These are phyloP conservation scores for Martes martes DNA, from an alignment of 2,113 vertebrate genomes.

Conservation along the genomic window DNA sequence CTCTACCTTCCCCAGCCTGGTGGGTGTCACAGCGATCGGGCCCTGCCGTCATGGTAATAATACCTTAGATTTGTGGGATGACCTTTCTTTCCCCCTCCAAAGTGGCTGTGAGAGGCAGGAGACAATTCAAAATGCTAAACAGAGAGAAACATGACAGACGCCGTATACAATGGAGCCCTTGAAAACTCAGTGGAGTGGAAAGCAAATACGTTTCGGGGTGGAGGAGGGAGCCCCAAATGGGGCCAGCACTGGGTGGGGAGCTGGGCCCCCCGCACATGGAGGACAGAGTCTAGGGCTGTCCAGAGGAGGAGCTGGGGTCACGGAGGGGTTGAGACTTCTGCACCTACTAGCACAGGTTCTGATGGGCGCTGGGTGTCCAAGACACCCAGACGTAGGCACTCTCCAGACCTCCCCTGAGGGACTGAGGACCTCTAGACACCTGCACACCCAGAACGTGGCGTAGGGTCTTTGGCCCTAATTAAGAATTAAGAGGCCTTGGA, in stretches of 20 bases:
- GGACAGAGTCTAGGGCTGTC: background rate
- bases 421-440: background rate
- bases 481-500: background rate
- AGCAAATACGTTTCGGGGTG: background rate
- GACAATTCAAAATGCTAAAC: background rate
- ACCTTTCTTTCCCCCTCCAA: background rate
- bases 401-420: background rate
- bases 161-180: background rate
- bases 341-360: background rate
- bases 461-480: background rate
- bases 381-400: too few species aligned
- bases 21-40: background rate
- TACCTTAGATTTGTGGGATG: background rate
- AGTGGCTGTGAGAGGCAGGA: background rate
- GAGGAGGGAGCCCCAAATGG: fast-evolving
- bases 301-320: background rate
- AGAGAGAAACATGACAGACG: background rate
- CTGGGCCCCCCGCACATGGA: background rate
- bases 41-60: fast-evolving
- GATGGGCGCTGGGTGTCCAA: background rate
- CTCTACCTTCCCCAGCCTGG: background rate
- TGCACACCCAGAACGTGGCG: background rate
- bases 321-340: too few species aligned
- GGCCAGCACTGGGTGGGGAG: fast-evolving
- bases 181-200: background rate